A percentile compares a stretch with the other conserved stretches of the same genome.
Conservation (phyloP, 2,113 vertebrate species). For the Copsychus sechellarum region DNA sequence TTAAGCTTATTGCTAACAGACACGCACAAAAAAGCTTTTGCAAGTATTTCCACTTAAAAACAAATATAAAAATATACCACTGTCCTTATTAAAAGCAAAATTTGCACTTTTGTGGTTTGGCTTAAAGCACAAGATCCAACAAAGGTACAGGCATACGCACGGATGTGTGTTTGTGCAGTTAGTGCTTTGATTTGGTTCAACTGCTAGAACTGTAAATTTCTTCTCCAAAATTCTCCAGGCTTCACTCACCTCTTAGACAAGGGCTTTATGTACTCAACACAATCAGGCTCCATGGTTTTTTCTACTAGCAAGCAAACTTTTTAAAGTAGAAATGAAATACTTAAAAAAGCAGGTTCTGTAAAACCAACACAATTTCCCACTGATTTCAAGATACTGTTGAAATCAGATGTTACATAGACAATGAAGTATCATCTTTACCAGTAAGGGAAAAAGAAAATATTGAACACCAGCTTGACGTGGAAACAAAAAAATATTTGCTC, state of each 20-base stretch:
- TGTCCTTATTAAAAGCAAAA: background rate
- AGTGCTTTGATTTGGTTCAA: background rate
- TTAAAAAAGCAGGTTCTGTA: background rate
- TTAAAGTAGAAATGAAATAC: background rate
- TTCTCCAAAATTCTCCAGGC: background rate
- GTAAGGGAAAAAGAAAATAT: background rate
- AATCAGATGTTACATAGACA: background rate
- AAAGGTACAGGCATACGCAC: background rate
- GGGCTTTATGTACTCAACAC: background rate
- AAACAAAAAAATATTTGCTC: background rate
- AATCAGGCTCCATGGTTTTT: background rate
- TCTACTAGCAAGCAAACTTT: background rate
- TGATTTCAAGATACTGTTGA: background rate
- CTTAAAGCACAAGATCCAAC: background rate
- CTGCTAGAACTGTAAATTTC: background rate
- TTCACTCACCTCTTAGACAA: background rate
- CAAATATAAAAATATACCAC: background rate
- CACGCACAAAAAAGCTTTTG: background rate
- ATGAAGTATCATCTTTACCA: background rate
- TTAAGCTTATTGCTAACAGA: background rate
- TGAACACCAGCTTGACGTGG: background rate
- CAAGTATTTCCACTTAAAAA: background rate
- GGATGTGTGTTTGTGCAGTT: background rate
- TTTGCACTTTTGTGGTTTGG: background rate
- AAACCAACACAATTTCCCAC: background rate